These are phyloP conservation scores for Zosterops borbonicus DNA, from an alignment of 2,113 vertebrate genomes.

Conservation along the genomic window DNA sequence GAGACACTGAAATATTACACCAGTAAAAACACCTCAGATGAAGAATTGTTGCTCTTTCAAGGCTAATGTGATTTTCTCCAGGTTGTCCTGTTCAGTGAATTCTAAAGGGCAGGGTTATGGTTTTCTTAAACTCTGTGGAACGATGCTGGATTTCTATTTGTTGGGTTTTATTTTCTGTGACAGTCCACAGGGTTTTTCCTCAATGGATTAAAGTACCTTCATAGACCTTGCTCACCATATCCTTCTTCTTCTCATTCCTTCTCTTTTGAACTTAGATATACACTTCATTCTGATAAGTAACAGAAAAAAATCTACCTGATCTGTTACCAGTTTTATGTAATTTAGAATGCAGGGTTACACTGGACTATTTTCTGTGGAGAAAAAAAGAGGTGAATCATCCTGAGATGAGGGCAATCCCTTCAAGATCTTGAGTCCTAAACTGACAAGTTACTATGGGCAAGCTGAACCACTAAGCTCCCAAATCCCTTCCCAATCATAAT, in stretches of 20 bases:
- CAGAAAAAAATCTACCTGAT: not conserved
- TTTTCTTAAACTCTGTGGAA: not conserved
- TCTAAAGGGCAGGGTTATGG: not conserved
- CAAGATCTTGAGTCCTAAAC: not conserved
- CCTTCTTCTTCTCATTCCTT: not conserved
- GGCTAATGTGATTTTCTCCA: conserved; percentile 1
- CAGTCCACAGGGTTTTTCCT: not conserved
- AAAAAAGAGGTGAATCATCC: not conserved
- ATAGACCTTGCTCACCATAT: not conserved
- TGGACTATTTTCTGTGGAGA: not conserved
- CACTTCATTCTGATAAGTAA: not conserved
- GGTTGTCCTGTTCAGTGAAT: not conserved
- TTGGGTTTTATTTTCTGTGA: not conserved
- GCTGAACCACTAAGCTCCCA: conserved; percentile 41
- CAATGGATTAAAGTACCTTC: not conserved
- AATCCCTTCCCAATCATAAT: conserved; percentile 28
- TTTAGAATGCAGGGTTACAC: not conserved
- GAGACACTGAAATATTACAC: not conserved
- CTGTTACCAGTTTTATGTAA: not conserved
- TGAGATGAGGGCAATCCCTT: not conserved
- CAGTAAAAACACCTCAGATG: not conserved
- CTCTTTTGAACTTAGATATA: not conserved
- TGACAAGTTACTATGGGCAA: not conserved
- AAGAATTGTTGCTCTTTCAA: conserved; percentile 23
- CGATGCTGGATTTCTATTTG: not conserved